phyloP scores from a whole-genome alignment of 2,113 vertebrate species.

The Arenaria interpres region DNA sequence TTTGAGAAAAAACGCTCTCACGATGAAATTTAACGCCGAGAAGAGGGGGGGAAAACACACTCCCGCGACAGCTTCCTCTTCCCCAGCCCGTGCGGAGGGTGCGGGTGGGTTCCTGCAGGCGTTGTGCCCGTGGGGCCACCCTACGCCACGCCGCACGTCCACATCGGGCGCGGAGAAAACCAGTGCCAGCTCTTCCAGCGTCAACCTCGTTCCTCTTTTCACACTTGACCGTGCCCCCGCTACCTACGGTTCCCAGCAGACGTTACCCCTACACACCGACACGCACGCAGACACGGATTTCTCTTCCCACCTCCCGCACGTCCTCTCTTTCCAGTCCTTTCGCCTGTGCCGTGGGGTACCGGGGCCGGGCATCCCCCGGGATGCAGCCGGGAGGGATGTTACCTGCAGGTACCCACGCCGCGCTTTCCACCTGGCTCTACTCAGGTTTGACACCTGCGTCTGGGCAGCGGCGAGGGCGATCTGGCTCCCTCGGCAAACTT shows the following conservation, averaged over 20 bases:
- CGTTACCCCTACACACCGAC: fast-evolving
- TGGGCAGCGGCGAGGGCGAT: neutral
- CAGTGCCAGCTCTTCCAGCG: neutral
- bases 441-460: neutral
- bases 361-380: neutral
- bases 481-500: neutral
- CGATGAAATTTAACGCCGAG: neutral
- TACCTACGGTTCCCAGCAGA: neutral
- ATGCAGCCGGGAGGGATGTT: neutral
- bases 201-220: neutral
- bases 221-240: neutral
- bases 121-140: fast-evolving
- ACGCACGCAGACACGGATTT: neutral
- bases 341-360: neutral
- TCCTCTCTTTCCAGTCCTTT: neutral
- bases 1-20: neutral
- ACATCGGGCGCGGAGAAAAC: fast-evolving
- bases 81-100: fast-evolving
- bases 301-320: neutral
- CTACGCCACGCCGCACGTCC: fast-evolving
- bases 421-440: neutral
- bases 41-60: neutral
- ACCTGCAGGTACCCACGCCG: neutral
- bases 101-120: neutral
- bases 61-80: neutral